These are phyloP conservation scores for Scophthalmus maximus DNA, from an alignment of 2,113 vertebrate genomes.

Conservation along the genomic window DNA sequence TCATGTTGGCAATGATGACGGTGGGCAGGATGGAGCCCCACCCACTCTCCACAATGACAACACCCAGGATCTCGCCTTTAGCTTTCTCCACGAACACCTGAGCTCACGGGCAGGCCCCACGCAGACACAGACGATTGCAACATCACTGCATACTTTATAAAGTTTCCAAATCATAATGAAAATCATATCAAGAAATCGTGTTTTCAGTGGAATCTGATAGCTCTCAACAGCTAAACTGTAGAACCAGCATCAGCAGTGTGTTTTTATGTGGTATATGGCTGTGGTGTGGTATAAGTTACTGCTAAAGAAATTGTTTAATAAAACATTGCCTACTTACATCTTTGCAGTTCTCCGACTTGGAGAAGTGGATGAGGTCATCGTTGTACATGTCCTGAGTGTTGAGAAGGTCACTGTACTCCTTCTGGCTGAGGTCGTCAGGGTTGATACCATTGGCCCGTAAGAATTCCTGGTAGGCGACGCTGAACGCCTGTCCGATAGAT, in stretches of 20 bases:
- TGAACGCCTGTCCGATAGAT: conserved; percentile 97
- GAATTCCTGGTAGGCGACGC: conserved; percentile 98
- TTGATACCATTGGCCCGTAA: conserved; percentile 96
- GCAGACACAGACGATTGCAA: background rate
- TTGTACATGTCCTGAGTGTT: conserved; percentile 99
- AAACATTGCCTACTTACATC: conserved; percentile 82
- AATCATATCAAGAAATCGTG: no score
- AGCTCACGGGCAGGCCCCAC: background rate
- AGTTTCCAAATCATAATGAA: no score
- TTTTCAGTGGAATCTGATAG: background rate
- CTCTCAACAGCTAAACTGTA: background rate
- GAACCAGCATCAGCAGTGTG: background rate
- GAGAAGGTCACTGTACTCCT: conserved; percentile 96
- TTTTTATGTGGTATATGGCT: no score
- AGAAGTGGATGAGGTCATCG: conserved; percentile 97
- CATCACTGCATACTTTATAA: background rate
- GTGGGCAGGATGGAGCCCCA: conserved; percentile 99
- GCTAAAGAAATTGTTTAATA: background rate
- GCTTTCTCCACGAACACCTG: conserved; percentile 95
- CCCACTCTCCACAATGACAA: conserved; percentile 97
- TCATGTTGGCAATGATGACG: conserved; percentile 98
- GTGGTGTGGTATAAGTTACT: background rate
- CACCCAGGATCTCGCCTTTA: conserved; percentile 95
- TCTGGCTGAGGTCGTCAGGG: conserved; percentile 96
- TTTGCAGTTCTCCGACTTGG: conserved; percentile 99